phyloP scores from a whole-genome alignment of 2,888 invertebrate species.

The Eledona agricola region DNA sequence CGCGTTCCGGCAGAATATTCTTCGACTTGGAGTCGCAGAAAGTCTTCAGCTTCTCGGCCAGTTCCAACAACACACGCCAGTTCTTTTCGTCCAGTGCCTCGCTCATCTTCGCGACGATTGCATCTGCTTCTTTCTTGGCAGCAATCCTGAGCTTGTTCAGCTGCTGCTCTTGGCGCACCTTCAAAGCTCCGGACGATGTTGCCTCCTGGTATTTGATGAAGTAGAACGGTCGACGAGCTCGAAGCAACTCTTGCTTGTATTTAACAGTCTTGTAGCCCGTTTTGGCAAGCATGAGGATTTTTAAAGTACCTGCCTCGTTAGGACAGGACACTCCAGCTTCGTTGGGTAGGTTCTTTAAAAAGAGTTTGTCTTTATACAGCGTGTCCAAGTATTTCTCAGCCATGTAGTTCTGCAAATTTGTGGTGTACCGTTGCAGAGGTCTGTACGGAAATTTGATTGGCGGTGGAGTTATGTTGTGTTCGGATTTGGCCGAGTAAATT shows the following conservation, averaged over 20 bases:
- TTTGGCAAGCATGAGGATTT: slow-evolving; percentile 52
- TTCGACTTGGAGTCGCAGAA: slow-evolving; percentile 60
- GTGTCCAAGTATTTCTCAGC: slow-evolving; percentile 61
- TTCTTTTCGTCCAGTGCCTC: slow-evolving; percentile 49
- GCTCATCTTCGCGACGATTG: slow-evolving; percentile 55
- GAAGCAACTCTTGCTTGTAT: slow-evolving; percentile 60
- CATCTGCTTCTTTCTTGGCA: slow-evolving; percentile 59
- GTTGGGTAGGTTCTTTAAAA: slow-evolving; percentile 56
- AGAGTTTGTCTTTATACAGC: slow-evolving; percentile 62
- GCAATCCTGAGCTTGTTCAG: slow-evolving; percentile 53
- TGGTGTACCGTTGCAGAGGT: slow-evolving; percentile 59
- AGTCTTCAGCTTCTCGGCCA: slow-evolving; percentile 59
- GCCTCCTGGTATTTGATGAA: slow-evolving; percentile 59
- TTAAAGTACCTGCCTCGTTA: slow-evolving; percentile 54
- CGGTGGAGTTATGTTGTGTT: slow-evolving; percentile 51
- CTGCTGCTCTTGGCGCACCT: slow-evolving; percentile 53
- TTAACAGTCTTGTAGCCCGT: slow-evolving; percentile 55
- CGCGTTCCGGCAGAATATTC: slow-evolving; percentile 59
- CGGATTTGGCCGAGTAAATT: slow-evolving; percentile 51
- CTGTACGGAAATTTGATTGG: slow-evolving; percentile 51
- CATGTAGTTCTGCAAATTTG: slow-evolving; percentile 60
- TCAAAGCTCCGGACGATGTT: slow-evolving; percentile 52
- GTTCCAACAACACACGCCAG: slow-evolving; percentile 45
- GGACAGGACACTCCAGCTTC: slow-evolving; percentile 56
- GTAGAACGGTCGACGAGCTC: slow-evolving; percentile 63